phyloP scores from a whole-genome alignment of 2,888 invertebrate genomes.

The Hirtodrosophila alboralis region DNA sequence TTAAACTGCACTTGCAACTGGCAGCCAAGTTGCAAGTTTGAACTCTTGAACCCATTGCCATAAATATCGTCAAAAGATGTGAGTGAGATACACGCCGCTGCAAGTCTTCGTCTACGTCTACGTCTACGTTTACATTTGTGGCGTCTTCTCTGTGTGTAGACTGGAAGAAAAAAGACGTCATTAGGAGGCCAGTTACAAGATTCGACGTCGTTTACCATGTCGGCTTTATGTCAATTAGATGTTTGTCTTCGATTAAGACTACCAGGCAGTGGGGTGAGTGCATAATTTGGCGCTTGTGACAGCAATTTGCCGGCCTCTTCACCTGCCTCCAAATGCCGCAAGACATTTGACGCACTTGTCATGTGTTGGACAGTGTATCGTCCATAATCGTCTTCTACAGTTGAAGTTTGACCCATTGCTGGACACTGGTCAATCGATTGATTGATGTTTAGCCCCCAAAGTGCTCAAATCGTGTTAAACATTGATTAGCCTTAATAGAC shows the following conservation, averaged over 20 bases:
- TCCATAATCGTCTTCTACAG: conserved; percentile 14
- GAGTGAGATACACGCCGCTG: conserved; percentile 53
- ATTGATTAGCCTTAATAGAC: conserved; percentile 64
- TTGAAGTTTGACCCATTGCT: conserved; percentile 6
- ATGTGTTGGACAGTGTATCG: conserved; percentile 28
- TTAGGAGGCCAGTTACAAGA: conserved; percentile 32
- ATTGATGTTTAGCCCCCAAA: conserved; percentile 54
- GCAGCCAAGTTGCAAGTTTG: conserved; percentile 46
- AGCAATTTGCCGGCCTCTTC: conserved; percentile 63
- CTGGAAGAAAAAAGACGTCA: conserved; percentile 47
- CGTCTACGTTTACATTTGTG: no score
- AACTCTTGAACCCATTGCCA: conserved; percentile 73
- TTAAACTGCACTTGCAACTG: conserved; percentile 56
- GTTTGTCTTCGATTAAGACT: conserved; percentile 73
- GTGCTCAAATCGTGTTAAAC: conserved; percentile 52
- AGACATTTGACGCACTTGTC: neutral
- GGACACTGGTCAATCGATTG: conserved; percentile 46
- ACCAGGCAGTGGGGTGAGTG: conserved; percentile 45
- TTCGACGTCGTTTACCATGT: conserved; percentile 64
- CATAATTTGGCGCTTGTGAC: conserved; percentile 74
- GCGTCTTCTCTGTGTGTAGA: conserved; percentile 9
- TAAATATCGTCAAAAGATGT: conserved; percentile 74
- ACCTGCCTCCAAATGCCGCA: neutral
- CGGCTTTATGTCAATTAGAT: conserved; percentile 78
- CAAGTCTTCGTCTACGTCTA: no score